Conservation (phyloP, 2,797 vertebrate genomes). For the Catamblyrhynchus diadema region DNA sequence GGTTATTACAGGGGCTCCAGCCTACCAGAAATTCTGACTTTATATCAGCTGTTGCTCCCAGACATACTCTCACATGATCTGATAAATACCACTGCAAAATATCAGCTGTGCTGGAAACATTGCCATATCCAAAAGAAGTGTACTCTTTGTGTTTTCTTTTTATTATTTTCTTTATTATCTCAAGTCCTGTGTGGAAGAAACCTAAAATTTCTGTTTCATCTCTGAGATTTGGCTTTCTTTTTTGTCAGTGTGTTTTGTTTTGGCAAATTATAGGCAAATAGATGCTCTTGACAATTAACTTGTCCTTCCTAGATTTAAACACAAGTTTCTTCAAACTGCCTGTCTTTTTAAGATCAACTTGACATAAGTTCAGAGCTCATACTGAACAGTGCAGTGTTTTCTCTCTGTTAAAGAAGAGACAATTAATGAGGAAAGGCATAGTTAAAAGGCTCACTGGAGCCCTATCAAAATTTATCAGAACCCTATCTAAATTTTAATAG, state of each 20-base stretch:
- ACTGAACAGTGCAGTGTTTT: background rate
- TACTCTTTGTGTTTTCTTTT: background rate
- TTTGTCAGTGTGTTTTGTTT: background rate
- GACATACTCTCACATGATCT: accelerated
- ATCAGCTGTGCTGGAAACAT: background rate
- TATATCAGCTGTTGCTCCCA: background rate
- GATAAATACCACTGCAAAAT: background rate
- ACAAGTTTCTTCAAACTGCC: background rate
- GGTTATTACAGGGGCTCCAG: background rate
- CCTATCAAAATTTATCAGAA: background rate
- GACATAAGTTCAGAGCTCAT: background rate
- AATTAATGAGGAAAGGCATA: background rate
- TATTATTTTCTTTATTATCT: background rate
- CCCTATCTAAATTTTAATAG: background rate
- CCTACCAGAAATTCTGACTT: background rate
- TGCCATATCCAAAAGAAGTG: background rate
- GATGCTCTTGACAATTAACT: background rate
- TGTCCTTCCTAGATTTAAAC: background rate
- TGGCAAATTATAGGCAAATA: background rate
- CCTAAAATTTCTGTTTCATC: background rate
- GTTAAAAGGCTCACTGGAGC: background rate
- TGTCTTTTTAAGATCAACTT: background rate
- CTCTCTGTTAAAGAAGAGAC: background rate
- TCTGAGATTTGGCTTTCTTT: background rate
- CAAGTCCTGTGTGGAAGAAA: background rate